Percentiles rank a stretch among this genome's conserved stretches.
Evolutionary conservation across 2,113 vertebrate genomes (phyloP).

Genomic region (Emydocephalus ijimae): DNA sequence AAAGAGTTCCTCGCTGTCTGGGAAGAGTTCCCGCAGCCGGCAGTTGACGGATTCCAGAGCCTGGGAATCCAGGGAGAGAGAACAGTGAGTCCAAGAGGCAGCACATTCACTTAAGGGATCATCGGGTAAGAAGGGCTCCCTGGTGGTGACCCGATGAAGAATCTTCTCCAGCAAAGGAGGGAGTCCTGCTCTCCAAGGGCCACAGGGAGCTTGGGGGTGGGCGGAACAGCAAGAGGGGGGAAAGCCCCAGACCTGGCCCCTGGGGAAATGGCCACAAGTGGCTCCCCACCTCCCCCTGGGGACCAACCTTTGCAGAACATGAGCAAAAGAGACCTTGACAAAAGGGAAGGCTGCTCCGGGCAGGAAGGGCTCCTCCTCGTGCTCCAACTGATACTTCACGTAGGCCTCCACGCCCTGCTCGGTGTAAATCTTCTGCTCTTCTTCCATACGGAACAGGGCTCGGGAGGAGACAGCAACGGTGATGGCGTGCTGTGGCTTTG

Average conservation of each 20-base stretch:
- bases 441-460: slow-evolving; percentile 93
- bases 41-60: slow-evolving; percentile 90
- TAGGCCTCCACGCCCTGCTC: slow-evolving; percentile 90
- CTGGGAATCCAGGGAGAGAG: slow-evolving; percentile 58
- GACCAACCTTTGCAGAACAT: background rate
- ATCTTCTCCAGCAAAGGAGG: background rate
- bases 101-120: background rate
- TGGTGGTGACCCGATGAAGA: background rate
- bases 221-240: background rate
- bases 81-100: background rate
- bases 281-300: background rate
- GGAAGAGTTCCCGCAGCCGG: slow-evolving; percentile 84
- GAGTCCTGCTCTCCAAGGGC: background rate
- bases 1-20: slow-evolving; percentile 89
- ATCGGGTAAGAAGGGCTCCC: background rate
- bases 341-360: slow-evolving; percentile 94
- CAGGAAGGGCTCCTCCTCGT: slow-evolving; percentile 85
- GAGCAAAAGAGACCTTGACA: slow-evolving; percentile 76
- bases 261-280: background rate
- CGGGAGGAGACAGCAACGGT: slow-evolving; percentile 90
- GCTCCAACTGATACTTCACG: slow-evolving; percentile 86
- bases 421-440: slow-evolving; percentile 85
- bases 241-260: background rate
- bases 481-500: slow-evolving; percentile 87
- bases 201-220: background rate